Evolutionary conservation across 2,797 vertebrate species (phyloP), one percentile per base, ranked within the genome.

Genomic region (Gymnothorax reevesii): DNA sequence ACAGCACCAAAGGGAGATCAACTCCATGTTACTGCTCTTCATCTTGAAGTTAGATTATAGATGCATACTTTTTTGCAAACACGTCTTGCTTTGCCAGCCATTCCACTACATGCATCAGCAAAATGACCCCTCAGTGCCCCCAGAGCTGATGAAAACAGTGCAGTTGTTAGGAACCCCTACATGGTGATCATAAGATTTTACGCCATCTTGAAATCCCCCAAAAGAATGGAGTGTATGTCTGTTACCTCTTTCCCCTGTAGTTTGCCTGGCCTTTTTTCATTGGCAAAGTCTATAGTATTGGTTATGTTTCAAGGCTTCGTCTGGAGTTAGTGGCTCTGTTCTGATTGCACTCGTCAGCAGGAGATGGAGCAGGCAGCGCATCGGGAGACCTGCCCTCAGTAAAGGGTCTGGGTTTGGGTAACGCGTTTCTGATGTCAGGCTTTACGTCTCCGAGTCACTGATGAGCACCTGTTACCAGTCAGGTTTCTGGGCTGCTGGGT

Each of bases 401-500:
- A 22, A 27, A 64, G 62, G 13, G 15, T 8, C 7, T 4, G 12
- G 33, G 7, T 69, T 5, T 22, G 64, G 4, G 64, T 6, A 6
- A 7, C 4, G 57, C 57, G 8, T 13, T 20, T 22, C 22, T 69
- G 33, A 12, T 73, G 69, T 27, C 69, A 33, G 69, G 7, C 69
- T 73, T 27, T 33, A 12, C 13, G 49, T 49, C 13, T 17, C 15
- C 7, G 4, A 15, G 13, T 17, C 73, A 77, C n/a, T 10, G 71
- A 73, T 33, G n/a, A 69, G 69, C 27, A 52, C 73, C 52, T 77
- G 73, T 77, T 15, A 42, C 33, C 0, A 73, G 13, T 42, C 27
- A 15, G 71, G 73, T 17, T 77, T 49, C 52, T 52, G 33, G 13
- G 77, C 0, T 89, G 3, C 86, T 99, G 98, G 91, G 93, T 97